Percentiles rank a stretch among this genome's conserved stretches.
Evolutionary conservation across 2,113 vertebrate genomes (phyloP).

Genomic region (Podiceps cristatus): DNA sequence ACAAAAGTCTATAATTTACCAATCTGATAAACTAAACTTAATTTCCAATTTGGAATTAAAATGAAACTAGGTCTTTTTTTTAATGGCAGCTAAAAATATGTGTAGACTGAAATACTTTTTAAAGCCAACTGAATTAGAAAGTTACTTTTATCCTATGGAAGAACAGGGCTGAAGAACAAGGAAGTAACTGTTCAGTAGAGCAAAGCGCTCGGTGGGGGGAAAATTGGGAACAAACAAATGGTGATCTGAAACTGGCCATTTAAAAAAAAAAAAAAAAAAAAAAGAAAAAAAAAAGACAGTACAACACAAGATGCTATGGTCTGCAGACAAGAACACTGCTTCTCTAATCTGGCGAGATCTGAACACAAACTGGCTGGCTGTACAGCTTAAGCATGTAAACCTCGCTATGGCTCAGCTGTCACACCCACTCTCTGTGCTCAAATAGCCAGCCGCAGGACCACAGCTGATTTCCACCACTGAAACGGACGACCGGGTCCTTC

Average conservation of each 20-base stretch:
- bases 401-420: not conserved
- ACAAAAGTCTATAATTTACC: constrained; percentile 91
- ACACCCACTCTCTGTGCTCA: not conserved
- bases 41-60: constrained; percentile 99
- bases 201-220: not conserved
- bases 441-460: not conserved
- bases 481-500: not conserved
- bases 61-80: constrained; percentile 73
- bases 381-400: not conserved
- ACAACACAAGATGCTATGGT: constrained; percentile 44
- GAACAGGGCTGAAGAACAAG: constrained; percentile 8
- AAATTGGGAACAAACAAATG: not conserved
- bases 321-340: constrained; percentile 9
- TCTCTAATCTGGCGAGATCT: constrained; percentile 21
- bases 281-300: not conserved
- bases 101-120: constrained; percentile 21
- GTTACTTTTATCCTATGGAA: constrained; percentile 6
- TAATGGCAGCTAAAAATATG: constrained; percentile 65
- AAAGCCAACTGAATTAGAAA: constrained; percentile 11
- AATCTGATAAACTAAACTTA: constrained; percentile 95
- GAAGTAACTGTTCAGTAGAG: not conserved
- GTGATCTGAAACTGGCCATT: constrained; percentile 63
- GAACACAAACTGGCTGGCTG: constrained; percentile 12
- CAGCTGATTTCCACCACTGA: not conserved
- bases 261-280: not conserved